phyloP scores from a whole-genome alignment of 2,797 vertebrate species.

The Amblyopsis hoosieri region DNA sequence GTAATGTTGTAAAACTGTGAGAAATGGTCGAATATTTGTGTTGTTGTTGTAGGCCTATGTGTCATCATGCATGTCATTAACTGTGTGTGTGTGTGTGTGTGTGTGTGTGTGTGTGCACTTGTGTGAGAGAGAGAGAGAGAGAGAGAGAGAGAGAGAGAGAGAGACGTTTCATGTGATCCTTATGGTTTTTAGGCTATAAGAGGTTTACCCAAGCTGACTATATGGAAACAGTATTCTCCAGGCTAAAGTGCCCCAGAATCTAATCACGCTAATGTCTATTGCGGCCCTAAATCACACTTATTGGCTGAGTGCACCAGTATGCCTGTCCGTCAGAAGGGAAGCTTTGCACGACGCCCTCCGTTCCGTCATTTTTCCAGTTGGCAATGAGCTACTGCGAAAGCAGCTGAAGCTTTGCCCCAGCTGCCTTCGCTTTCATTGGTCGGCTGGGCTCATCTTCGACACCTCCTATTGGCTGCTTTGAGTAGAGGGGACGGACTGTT shows the following conservation, averaged over 20 bases:
- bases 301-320: slow-evolving; percentile 57
- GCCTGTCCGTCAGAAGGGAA: slow-evolving; percentile 71
- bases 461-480: slow-evolving; percentile 70
- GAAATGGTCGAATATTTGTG: slow-evolving; percentile 2
- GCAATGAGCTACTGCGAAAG: slow-evolving; percentile 78
- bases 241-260: slow-evolving; percentile 43
- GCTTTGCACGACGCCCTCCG: slow-evolving; percentile 65
- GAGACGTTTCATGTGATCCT: too few species aligned
- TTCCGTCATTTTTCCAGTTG: slow-evolving; percentile 76
- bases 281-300: slow-evolving; percentile 72
- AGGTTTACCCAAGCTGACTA: slow-evolving; percentile 17
- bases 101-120: too few species aligned
- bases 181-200: not conserved
- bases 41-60: not conserved
- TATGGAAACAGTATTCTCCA: not conserved
- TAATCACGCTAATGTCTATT: slow-evolving; percentile 76
- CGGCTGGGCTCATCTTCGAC: slow-evolving; percentile 44
- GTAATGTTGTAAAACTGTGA: slow-evolving; percentile 6
- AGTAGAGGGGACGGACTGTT: slow-evolving; percentile 72
- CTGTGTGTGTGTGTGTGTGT: too few species aligned
- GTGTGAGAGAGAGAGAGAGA: too few species aligned
- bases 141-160: too few species aligned
- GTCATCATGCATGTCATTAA: not conserved
- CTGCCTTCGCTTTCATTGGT: slow-evolving; percentile 68
- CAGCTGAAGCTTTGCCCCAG: slow-evolving; percentile 68